Evolutionary conservation across 2,797 vertebrate genomes (phyloP), one percentile per base, ranked within the genome.

Genomic region (Malurus splendens): DNA sequence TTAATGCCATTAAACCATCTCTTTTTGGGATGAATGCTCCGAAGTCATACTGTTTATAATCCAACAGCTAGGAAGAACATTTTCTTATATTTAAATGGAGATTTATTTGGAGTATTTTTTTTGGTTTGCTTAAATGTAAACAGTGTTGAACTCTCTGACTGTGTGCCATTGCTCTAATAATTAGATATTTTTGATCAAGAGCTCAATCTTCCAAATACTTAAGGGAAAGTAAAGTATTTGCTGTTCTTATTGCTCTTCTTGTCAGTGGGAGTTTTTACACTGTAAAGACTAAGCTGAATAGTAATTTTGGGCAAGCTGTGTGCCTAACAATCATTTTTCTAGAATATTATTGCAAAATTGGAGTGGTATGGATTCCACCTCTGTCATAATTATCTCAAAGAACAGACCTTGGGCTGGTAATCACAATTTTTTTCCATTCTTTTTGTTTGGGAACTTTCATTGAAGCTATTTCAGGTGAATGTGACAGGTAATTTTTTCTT

Each of bases 1-100:
- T 82, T 86, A 93, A 96, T 90, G 86, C 64, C 62, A 93, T 93
- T 94, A 94, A 93, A 87, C 76, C 36, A 66, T 67, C 75, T 83
- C 77, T 89, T 87, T 89, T 90, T 81, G 88, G 68, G 67, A 59
- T 83, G 48, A 90, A 77, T 86, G 23, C 19, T 79, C n/a, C 9
- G n/a, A 55, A 62, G 41, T 64, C 64, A 50, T 81, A 75, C 28
- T 56, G 30, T 50, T 61, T 75, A 64, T 89, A 90, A 89, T 76
- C 65, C 54, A 88, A 56, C 67, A 91, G 13, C 42, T 78, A 89
- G 45, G 42, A 90, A 86, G 55, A 91, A 87, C 9, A 78, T 75
- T 92, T 88, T 90, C 79, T 91, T 87, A 42, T 75, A 52, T 54
- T 78, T 85, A 93, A 89, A 92, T 87, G 27, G 62, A 85, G 67